Base-by-base conservation (phyloP, 2,888 invertebrate genomes). In the Biston stratarius region DNA sequence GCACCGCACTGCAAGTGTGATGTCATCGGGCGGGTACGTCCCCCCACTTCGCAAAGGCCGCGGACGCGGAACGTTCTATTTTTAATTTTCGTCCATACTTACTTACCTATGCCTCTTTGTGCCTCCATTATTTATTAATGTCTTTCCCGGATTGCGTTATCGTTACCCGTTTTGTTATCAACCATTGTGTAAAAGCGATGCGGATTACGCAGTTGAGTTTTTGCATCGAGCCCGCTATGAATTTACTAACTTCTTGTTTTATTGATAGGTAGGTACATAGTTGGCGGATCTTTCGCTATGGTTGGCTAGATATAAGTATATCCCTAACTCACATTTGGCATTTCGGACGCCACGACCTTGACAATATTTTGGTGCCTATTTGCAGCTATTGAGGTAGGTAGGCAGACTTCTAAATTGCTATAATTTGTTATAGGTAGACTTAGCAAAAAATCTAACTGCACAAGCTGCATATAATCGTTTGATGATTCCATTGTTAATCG, bases 1-100 rank as follows among this genome's bases (percentile, higher is more conserved):
- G 89, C 89, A 86, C 85, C 86, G 87, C 87, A 82, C 89, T 91
- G 92, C 92, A 91, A 83, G 77, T 89, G 92, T 93, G 93, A 93
- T 92, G 92, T 93, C 93, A 93, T 92, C 91, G 84, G 78, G 82
- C 86, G 88, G 86, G 88, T 87, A 83, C 78, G 77, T 74, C 84
- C 80, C 84, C 79, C 76, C 77, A 74, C 80, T 74, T 77, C 77
- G 74, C 71, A 88, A 89, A 90, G 88, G 89, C 88, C 89, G 87
- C 88, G 88, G 82, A 88, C 86, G 86, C 86, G 87, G 84, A 90
- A 87, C 85, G 83, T 79, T 87, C 91, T 92, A 91, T 91, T 90
- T 91, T 83, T 87, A 87, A 82, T 83, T 74, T 77, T 73, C 51
- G 74, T 73, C 76, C 73, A 70, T 73, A 73, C 64, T 48, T 71